Percentiles rank a stretch among this genome's conserved stretches.
Conservation (phyloP, 2,888 invertebrate species). For the Theodoxus fluviatilis region DNA sequence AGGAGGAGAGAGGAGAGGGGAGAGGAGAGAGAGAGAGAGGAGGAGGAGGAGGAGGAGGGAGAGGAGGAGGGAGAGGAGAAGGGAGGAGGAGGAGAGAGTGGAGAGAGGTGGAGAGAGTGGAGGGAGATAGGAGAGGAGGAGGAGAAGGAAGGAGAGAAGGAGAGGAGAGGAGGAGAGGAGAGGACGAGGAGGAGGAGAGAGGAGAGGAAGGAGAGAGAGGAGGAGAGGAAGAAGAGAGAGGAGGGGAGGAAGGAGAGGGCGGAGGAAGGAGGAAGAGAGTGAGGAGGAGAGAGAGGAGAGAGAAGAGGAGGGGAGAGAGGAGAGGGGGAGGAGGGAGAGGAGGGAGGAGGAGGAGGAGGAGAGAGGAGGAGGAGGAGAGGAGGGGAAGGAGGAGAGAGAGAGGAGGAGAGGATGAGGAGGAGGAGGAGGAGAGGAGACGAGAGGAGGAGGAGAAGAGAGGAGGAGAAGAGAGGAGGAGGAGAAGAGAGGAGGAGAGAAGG, state of each 20-base stretch:
- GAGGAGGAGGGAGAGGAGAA: no score
- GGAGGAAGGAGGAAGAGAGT: not conserved
- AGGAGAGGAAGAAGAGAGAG: not conserved
- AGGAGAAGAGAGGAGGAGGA: not conserved
- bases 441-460: not conserved
- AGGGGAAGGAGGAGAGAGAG: not conserved
- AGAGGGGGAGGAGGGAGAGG: not conserved
- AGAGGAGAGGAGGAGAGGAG: not conserved
- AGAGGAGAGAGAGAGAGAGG: no score
- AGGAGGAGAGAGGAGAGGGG: no score
- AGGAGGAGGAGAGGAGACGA: not conserved
- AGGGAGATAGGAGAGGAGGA: no score
- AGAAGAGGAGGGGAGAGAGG: not conserved
- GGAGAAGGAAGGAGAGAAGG: not conserved
- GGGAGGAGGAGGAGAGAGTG: no score
- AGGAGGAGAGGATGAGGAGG: not conserved
- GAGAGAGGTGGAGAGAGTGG: no score
- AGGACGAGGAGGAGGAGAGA: not conserved
- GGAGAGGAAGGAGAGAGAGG: not conserved
- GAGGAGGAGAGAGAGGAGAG: not conserved
- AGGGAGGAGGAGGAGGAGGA: not conserved
- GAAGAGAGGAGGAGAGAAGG: not conserved
- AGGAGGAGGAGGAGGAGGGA: no score
- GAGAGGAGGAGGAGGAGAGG: not conserved
- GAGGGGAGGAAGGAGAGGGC: not conserved